phyloP scores from a whole-genome alignment of 2,113 vertebrate species.

The Glareola pratincola region DNA sequence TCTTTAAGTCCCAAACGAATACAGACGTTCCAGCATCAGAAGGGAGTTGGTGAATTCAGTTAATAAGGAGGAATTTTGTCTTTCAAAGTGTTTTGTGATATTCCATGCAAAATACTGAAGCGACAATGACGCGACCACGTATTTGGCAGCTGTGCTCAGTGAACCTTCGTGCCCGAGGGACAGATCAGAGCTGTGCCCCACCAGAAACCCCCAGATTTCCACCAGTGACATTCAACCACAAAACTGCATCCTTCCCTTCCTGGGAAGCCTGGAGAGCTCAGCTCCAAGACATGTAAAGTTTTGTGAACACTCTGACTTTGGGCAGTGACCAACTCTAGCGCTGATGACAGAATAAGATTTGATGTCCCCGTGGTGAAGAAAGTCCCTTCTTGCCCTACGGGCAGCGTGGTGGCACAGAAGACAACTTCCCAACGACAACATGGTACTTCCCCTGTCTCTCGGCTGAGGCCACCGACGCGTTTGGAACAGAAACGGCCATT shows the following conservation, averaged over 20 bases:
- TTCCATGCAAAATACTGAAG: not conserved
- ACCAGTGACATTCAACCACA: not conserved
- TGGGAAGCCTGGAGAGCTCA: rapidly evolving
- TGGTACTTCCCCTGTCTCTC: not conserved
- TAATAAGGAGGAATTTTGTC: not conserved
- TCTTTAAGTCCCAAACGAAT: not conserved
- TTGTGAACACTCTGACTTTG: rapidly evolving
- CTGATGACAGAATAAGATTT: not conserved
- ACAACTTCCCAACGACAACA: not conserved
- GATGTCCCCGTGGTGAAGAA: not conserved
- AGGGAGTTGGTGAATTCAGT: not conserved
- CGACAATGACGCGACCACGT: not conserved
- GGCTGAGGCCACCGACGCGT: not conserved
- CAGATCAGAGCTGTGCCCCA: not conserved
- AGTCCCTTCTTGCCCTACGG: not conserved
- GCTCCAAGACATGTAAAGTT: not conserved
- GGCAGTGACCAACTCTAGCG: not conserved
- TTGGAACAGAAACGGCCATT: not conserved
- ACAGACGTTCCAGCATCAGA: not conserved
- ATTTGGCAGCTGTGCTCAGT: not conserved
- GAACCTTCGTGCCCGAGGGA: rapidly evolving
- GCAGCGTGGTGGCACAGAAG: not conserved
- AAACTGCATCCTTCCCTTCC: not conserved
- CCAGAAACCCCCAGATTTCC: not conserved
- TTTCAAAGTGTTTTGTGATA: not conserved